Evolutionary conservation across 2,797 vertebrate genomes (phyloP), one percentile per base, ranked within the genome.

Genomic region (Oceanodroma leucorhoa): DNA sequence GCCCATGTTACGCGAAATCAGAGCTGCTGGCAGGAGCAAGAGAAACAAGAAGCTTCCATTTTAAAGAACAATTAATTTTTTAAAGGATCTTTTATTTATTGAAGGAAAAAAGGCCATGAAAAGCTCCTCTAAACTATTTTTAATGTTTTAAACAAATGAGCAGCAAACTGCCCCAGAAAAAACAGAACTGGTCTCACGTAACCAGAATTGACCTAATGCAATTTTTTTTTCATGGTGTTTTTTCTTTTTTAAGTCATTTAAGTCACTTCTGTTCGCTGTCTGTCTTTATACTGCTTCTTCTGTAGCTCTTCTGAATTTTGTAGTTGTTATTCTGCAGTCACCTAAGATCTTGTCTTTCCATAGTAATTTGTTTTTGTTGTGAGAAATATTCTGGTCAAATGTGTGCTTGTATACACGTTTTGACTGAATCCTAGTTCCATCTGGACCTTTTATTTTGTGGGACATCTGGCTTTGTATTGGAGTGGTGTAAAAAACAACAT

Each of bases 71-170:
- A 64, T 83, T 86, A 36, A 71, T 90, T 90, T 95, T 97, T 96
- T 77, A 83, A 86, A 72, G 29, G 60, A 10, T 76, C 22, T 26
- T 89, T 94, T 79, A 93, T 94, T 96, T 94, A 94, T 93, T 90
- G 76, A 86, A 90, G 51, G n/a, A 43, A 57, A 55, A 91, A 87
- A 73, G 48, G 53, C 48, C 61, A 9, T 14, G 48, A 24, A 54
- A 71, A 91, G 54, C 26, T 65, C 46, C 80, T 65, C 45, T 13
- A 32, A 89, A 92, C 30, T 38, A 64, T 27, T 73, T 50, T 40
- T 32, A 7, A 29, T 72, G 26, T 65, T 90, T 91, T 54, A 67
- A 79, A 83, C 75, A 64, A 88, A 38, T n/a, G 41, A 55, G 60
- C 38, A 80, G 30, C 32, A 81, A 73, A 69, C 48, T 72, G 60